Conservation (phyloP, 2,888 invertebrate species). For the Acanthoscelides obtectus region DNA sequence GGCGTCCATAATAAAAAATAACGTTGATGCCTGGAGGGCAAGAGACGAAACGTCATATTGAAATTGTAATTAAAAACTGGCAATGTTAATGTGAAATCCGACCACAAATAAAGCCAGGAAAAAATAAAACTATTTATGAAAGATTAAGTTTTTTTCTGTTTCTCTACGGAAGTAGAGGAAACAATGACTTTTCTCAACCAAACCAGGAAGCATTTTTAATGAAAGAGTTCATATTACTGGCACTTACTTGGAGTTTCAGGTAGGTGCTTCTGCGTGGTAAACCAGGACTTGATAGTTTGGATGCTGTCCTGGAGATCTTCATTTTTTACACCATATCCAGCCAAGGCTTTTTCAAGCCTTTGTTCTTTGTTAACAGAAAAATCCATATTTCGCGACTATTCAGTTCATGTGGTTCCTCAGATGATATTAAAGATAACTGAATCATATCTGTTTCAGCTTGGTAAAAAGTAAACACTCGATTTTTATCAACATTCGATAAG, state of each 20-base stretch:
- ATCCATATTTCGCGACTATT: neutral
- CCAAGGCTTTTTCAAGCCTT: neutral
- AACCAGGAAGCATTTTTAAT: too few relatives aligned
- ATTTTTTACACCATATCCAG: neutral
- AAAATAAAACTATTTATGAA: too few relatives aligned
- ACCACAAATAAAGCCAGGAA: too few relatives aligned
- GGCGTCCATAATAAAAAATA: too few relatives aligned
- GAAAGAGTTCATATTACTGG: too few relatives aligned
- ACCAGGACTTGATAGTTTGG: slow-evolving; percentile 9
- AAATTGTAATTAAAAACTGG: too few relatives aligned
- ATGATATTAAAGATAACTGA: neutral
- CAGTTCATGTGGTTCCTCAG: neutral
- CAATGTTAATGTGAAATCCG: too few relatives aligned
- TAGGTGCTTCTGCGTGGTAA: slow-evolving; percentile 10
- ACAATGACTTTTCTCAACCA: too few relatives aligned
- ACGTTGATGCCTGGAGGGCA: too few relatives aligned
- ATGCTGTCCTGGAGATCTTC: slow-evolving; percentile 6
- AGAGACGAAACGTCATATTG: too few relatives aligned
- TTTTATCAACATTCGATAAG: neutral
- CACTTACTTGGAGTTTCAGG: slow-evolving; percentile 13
- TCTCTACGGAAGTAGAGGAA: too few relatives aligned
- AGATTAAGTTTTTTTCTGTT: too few relatives aligned
- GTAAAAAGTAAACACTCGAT: neutral
- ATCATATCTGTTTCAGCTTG: neutral
- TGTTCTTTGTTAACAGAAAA: neutral